Base-by-base conservation (phyloP, 92 coral and sea anemone species). In the Chrysogorgia sp. region DNA sequence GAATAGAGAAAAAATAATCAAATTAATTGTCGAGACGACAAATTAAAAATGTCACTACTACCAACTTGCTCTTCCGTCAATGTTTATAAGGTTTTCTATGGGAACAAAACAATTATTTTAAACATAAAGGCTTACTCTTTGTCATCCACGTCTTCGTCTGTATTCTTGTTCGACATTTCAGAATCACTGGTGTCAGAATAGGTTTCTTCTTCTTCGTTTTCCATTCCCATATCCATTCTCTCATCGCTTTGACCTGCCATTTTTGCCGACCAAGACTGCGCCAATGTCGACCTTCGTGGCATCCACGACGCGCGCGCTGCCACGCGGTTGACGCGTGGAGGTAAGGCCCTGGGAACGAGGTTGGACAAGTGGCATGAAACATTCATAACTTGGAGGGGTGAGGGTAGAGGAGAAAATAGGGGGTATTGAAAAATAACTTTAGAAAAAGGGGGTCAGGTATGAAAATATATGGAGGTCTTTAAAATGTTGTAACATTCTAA, bases 191-290 rank as follows among this genome's bases (percentile, higher is more conserved):
- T 60, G 48, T 69, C 76, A 26, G 59, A 45, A 25, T 34, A 37
- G 76, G 22, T 31, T 17, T 69, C 76, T 24, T 55, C 29, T 26
- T 47, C 56, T 0, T 14, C 15, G 21, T 12, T 7, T 45, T 69
- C 76, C 6, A 10, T 25, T 1, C 48, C 76, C 76, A 69, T 69
- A 13, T 69, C 60, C 43, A 22, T 28, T 35, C 37, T n/a, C 30
- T 45, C 76, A 2, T 10, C 31, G 30, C 14, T 48, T 34, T 69
- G 58, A 35, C 48, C 76, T 12, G 60, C 76, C 76, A 69, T 69
- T 17, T 69, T 69, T 47, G 53, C 53, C 53, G 15, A 2, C 2
- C 14, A 7, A 2, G 53, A 47, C 2, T n/a, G 43, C 12, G 43
- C 12, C 6, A 2, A n/a, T 6, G 53, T 7, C 17, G n/a, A 6